Percentiles rank a stretch among this genome's conserved stretches.
Evolutionary conservation across 2,113 vertebrate genomes (phyloP).

Genomic region (Labeo rohita): DNA sequence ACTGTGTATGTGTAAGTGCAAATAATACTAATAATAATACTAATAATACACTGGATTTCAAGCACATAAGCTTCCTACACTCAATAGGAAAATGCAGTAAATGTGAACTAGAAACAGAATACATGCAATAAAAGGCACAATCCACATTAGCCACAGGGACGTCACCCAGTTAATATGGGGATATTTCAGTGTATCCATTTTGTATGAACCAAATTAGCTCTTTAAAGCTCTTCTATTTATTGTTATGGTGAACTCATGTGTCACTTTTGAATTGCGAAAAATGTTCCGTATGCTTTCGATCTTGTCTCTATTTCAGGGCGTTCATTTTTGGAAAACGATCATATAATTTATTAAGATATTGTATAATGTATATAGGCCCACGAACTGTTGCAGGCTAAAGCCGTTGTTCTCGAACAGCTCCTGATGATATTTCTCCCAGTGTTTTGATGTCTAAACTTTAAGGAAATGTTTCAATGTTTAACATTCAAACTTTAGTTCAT

Average conservation of each 20-base stretch:
- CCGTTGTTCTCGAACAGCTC: neutral
- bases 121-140: slow-evolving; percentile 39
- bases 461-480: slow-evolving; percentile 24
- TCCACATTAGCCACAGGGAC: slow-evolving; percentile 21
- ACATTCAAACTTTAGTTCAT: slow-evolving; percentile 14
- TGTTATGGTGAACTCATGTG: slow-evolving; percentile 17
- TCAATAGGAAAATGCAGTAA: slow-evolving; percentile 13
- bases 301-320: slow-evolving; percentile 38
- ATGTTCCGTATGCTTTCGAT: slow-evolving; percentile 5
- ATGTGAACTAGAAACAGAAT: slow-evolving; percentile 22
- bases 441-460: slow-evolving; percentile 16
- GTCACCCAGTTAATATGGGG: slow-evolving; percentile 37
- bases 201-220: slow-evolving; percentile 14
- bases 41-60: slow-evolving; percentile 35
- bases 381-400: slow-evolving; percentile 1
- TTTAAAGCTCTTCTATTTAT: slow-evolving; percentile 38
- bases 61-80: slow-evolving; percentile 28
- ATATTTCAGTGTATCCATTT: slow-evolving; percentile 27
- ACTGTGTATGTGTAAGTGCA: slow-evolving; percentile 20
- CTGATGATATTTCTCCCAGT: slow-evolving; percentile 16
- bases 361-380: slow-evolving; percentile 39
- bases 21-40: neutral
- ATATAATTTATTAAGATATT: slow-evolving; percentile 42
- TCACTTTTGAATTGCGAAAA: slow-evolving; percentile 25
- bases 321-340: neutral